Evolutionary conservation across 1,140 invertebrate genomes (phyloP).

Genomic region (Andrena cerasifolii): DNA sequence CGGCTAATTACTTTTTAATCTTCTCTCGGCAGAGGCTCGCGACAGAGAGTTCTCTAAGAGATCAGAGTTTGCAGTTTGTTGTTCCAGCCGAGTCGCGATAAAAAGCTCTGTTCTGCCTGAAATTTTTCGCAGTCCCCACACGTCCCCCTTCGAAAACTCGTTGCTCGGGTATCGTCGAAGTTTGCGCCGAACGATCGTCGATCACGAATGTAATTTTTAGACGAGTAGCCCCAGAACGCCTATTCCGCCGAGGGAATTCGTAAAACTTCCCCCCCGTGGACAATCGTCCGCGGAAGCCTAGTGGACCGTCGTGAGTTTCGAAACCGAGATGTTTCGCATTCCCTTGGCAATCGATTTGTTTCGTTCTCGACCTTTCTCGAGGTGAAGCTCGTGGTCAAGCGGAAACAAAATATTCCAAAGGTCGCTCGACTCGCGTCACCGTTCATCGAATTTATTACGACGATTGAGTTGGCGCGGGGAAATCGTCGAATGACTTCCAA

Average conservation of each 20-base stretch:
- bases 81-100: background rate
- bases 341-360: background rate
- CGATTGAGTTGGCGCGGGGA: background rate
- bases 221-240: background rate
- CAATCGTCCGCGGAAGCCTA: background rate
- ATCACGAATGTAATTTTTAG: background rate
- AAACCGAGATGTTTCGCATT: background rate
- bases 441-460: background rate
- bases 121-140: background rate
- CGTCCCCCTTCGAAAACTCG: background rate
- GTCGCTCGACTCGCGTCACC: background rate
- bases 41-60: background rate
- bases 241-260: background rate
- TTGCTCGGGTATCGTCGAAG: background rate
- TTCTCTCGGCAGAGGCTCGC: no score
- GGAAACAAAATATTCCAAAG: background rate
- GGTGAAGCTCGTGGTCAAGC: background rate
- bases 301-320: background rate
- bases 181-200: background rate
- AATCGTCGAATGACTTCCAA: conserved; percentile 7
- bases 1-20: background rate
- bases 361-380: background rate
- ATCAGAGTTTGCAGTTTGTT: background rate
- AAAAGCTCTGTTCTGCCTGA: background rate
- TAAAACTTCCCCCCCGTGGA: background rate